These are phyloP conservation scores for Amphipyra berbera DNA, from an alignment of 2,888 invertebrate species.

Conservation along the genomic window DNA sequence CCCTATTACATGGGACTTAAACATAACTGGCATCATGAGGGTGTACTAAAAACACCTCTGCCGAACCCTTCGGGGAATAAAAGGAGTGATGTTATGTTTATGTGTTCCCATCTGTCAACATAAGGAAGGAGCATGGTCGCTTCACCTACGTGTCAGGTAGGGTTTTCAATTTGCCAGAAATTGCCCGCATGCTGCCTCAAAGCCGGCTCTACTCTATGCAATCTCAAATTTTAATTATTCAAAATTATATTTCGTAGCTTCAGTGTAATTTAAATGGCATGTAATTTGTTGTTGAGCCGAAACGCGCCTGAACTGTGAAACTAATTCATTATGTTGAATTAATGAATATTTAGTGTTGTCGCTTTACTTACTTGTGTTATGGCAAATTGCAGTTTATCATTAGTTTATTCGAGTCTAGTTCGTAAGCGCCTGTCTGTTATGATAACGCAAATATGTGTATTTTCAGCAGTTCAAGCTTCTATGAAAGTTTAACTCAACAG, in stretches of 20 bases:
- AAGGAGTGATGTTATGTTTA: no score
- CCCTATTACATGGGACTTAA: no score
- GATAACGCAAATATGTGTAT: slow-evolving; percentile 36
- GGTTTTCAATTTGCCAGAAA: slow-evolving; percentile 20
- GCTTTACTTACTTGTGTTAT: slow-evolving; percentile 28
- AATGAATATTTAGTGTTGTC: slow-evolving; percentile 33
- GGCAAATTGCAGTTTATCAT: slow-evolving; percentile 21
- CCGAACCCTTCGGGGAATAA: no score
- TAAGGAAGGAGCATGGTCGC: slow-evolving; percentile 13
- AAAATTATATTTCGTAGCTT: slow-evolving; percentile 11
- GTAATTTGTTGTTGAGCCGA: slow-evolving; percentile 29
- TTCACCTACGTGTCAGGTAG: slow-evolving; percentile 10
- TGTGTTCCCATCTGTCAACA: slow-evolving; percentile 7
- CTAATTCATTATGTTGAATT: slow-evolving; percentile 35
- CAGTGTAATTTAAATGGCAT: slow-evolving; percentile 25
- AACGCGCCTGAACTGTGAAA: slow-evolving; percentile 16
- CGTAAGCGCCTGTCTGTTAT: slow-evolving; percentile 36
- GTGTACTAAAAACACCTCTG: no score
- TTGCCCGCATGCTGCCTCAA: slow-evolving; percentile 1
- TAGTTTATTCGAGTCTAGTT: slow-evolving; percentile 1
- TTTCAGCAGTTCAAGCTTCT: slow-evolving; percentile 26
- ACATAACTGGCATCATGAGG: no score
- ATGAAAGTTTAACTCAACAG: slow-evolving; percentile 8
- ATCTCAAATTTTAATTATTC: slow-evolving; percentile 35
- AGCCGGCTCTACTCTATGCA: slow-evolving; percentile 7